phyloP scores from a whole-genome alignment of 1,140 invertebrate species.

The Venustaconcha ellipsiformis region DNA sequence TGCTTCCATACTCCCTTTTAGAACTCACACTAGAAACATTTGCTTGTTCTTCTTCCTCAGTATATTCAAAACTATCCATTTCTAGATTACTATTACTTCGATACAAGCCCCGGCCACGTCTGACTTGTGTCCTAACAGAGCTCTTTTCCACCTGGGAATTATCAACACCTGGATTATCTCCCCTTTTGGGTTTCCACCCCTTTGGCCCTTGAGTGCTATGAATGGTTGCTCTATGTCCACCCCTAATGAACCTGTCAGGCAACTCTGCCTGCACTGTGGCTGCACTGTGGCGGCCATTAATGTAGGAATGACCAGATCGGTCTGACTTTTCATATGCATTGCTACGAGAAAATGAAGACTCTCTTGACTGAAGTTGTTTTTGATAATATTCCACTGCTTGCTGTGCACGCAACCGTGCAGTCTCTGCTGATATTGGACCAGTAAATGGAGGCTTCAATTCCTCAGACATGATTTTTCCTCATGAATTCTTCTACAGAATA shows the following conservation, averaged over 20 bases:
- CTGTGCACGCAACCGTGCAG: conserved; percentile 51
- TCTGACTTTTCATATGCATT: conserved; percentile 12
- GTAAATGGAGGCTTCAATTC: conserved; percentile 32
- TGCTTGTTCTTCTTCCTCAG: conserved; percentile 37
- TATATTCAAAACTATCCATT: conserved; percentile 72
- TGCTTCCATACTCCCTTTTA: conserved; percentile 75
- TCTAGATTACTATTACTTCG: conserved; percentile 80
- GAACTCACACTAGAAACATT: conserved; percentile 32
- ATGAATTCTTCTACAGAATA: not conserved
- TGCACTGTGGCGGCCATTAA: conserved; percentile 26
- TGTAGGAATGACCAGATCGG: conserved; percentile 15
- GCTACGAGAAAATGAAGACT: conserved; percentile 19
- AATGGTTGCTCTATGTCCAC: conserved; percentile 46
- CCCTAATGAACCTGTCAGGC: conserved; percentile 24
- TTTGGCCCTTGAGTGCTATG: conserved; percentile 33
- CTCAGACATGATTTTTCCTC: conserved; percentile 28
- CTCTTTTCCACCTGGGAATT: conserved; percentile 29
- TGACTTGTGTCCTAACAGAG: conserved; percentile 32
- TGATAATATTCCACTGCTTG: conserved; percentile 62
- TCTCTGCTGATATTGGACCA: conserved; percentile 44
- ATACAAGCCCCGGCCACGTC: conserved; percentile 65
- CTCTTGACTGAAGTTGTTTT: conserved; percentile 37
- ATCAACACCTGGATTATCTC: conserved; percentile 12
- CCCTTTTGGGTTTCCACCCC: conserved; percentile 13
- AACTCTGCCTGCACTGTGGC: conserved; percentile 2